phyloP scores from a whole-genome alignment of 2,888 invertebrate species.

The Agriopis aurantiaria region DNA sequence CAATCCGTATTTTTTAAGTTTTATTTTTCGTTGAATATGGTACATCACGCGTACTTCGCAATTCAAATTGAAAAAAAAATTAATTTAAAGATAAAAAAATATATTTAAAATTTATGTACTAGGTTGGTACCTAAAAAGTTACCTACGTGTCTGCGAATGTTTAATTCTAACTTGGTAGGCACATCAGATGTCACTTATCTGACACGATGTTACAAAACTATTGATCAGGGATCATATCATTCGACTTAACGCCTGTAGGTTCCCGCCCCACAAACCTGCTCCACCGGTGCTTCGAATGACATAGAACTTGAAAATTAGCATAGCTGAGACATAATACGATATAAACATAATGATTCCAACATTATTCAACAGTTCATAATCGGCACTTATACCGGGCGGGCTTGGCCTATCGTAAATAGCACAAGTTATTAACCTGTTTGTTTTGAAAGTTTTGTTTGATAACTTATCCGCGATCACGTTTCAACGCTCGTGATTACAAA shows the following conservation, averaged over 20 bases:
- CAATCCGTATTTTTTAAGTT: too few relatives aligned
- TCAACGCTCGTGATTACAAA: background rate
- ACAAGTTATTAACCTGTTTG: slow-evolving; percentile 16
- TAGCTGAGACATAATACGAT: slow-evolving; percentile 57
- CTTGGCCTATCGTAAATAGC: slow-evolving; percentile 13
- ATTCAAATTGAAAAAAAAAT: too few relatives aligned
- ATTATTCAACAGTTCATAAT: slow-evolving; percentile 62
- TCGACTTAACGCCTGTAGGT: slow-evolving; percentile 21
- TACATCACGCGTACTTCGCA: too few relatives aligned
- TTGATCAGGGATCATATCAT: slow-evolving; percentile 3
- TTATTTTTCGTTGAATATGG: too few relatives aligned
- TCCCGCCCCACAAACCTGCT: slow-evolving; percentile 58
- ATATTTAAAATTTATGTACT: too few relatives aligned
- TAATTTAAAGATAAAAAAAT: too few relatives aligned
- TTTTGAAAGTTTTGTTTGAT: slow-evolving; percentile 13
- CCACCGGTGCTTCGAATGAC: slow-evolving; percentile 65
- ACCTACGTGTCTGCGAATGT: too few relatives aligned
- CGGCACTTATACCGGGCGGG: slow-evolving; percentile 49
- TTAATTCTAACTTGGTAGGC: too few relatives aligned
- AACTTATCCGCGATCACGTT: slow-evolving; percentile 16
- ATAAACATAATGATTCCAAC: slow-evolving; percentile 64
- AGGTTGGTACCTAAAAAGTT: too few relatives aligned
- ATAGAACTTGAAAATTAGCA: slow-evolving; percentile 82
- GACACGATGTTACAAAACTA: background rate
- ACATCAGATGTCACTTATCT: background rate